Conservation (phyloP, 2,888 invertebrate species). For the Drosophila planitibia region DNA sequence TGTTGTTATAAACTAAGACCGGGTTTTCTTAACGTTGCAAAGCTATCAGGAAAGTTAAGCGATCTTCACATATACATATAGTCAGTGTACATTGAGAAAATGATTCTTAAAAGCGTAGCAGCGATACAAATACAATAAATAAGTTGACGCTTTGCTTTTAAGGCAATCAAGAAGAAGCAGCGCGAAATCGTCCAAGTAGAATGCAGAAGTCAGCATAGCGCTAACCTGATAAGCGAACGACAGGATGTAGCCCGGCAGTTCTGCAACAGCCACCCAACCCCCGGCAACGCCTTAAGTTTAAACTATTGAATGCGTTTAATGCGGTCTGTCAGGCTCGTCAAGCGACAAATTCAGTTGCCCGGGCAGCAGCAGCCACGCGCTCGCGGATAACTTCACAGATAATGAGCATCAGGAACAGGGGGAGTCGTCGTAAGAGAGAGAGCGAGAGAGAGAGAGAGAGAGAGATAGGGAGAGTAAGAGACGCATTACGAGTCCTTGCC, state of each 20-base stretch:
- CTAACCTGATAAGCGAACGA: constrained; percentile 68
- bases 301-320: constrained; percentile 64
- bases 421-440: neutral
- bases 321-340: constrained; percentile 47
- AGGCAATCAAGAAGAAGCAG: constrained; percentile 26
- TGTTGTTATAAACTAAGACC: no score
- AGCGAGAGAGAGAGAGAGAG: neutral
- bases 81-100: constrained; percentile 40
- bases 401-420: constrained; percentile 58
- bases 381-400: constrained; percentile 76
- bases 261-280: constrained; percentile 4
- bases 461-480: neutral
- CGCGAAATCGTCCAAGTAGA: constrained; percentile 38
- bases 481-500: constrained; percentile 59
- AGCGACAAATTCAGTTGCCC: constrained; percentile 65
- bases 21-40: neutral
- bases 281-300: constrained; percentile 20
- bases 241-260: constrained; percentile 60
- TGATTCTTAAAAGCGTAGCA: constrained; percentile 54
- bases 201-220: constrained; percentile 67
- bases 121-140: constrained; percentile 55
- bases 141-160: constrained; percentile 52
- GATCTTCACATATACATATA: neutral
- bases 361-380: constrained; percentile 48
- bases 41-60: neutral